Percentiles rank a stretch among this genome's conserved stretches.
These are phyloP conservation scores for Coracias cyanogaster DNA, from an alignment of 2,797 vertebrate genomes.

Conservation along the genomic window DNA sequence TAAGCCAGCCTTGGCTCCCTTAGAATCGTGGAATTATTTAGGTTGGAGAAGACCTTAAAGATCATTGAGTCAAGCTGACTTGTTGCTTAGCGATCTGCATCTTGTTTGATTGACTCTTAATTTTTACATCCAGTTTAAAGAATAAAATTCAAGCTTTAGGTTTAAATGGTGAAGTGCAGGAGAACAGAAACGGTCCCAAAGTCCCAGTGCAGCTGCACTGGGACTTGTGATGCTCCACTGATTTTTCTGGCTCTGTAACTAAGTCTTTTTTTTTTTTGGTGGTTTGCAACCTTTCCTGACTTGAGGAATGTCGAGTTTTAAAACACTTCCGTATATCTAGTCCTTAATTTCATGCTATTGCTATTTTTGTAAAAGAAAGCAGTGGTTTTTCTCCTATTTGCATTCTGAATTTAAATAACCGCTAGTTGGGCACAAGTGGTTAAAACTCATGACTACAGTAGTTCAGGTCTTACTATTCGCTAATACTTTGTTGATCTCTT, in stretches of 20 bases:
- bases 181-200: not conserved
- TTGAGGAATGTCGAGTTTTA: not conserved
- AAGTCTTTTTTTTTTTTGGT: not conserved
- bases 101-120: not conserved
- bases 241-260: not conserved
- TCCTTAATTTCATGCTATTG: not conserved
- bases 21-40: too few relatives aligned
- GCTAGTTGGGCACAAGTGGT: not conserved
- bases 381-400: not conserved
- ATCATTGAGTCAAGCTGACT: not conserved
- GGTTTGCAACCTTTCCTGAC: not conserved
- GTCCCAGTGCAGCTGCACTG: not conserved
- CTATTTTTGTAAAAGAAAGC: not conserved
- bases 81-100: not conserved
- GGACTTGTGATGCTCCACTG: not conserved
- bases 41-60: too few relatives aligned
- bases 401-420: not conserved
- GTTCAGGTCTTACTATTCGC: not conserved
- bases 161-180: not conserved
- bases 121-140: not conserved
- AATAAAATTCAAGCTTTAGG: not conserved
- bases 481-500: not conserved
- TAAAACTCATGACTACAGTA: not conserved
- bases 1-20: not conserved
- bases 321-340: not conserved